Base-by-base conservation (phyloP, 2,113 vertebrate species). In the Mormoops blainvillei region DNA sequence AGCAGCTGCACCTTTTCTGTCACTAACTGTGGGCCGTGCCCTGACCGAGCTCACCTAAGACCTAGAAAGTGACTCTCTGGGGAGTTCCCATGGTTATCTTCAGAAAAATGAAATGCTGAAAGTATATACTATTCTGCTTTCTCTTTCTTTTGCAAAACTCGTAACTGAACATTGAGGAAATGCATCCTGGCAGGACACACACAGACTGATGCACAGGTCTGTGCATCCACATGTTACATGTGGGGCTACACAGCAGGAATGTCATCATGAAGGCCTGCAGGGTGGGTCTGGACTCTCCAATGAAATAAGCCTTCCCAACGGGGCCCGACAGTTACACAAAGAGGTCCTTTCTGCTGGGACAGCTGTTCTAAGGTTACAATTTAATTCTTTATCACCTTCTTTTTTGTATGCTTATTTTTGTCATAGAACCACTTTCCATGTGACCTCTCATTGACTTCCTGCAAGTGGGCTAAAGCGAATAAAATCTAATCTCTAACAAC, bases 61-160 rank as follows among this genome's bases (percentile, higher is more conserved):
- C 74, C 56, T 85, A n/a, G 31, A 89, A 76, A 78, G 71, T 7
- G 48, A 54, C 28, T 94, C 54, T 76, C 13, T 0, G 3, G 71
- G 48, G 20, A 61, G 24, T 48, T 78, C 31, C 28, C 70, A 50
- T 3, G 63, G 48, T 77, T 54, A 50, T 31, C 61, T 83, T 87
- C 48, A 48, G 58, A 48, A 90, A 94, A 70, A 94, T 9, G 43
- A 87, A 92, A 92, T 13, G 18, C 36, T 4, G n/a, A 61, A 45
- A 74, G 38, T 43, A 63, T 24, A 26, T 45, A 15, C 15, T 38
- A 78, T 33, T 54, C n/a, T 58, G 50, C 41, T 26, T 20, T 54
- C n/a, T 63, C 9, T 33, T 80, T 70, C 56, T 54, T 58, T 45
- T 68, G 54, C 24, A 8, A 26, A 43, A 63, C 43, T 48, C 88